These are phyloP conservation scores for Athrips mouffetella DNA, from an alignment of 2,888 invertebrate genomes.

Conservation along the genomic window DNA sequence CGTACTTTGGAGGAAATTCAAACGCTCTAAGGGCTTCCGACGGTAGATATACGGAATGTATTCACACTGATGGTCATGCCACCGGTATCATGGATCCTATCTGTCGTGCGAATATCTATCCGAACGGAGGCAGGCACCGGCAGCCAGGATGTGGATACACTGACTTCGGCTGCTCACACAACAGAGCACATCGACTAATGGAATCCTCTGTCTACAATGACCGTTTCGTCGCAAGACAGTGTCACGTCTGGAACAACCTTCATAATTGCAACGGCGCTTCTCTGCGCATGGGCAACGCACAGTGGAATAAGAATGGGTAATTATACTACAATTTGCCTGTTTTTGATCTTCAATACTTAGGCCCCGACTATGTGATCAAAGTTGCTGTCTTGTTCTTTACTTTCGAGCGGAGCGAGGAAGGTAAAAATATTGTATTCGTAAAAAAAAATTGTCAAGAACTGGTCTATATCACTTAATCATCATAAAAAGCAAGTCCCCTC, in stretches of 20 bases:
- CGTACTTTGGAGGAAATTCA: conserved; percentile 34
- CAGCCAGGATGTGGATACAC: conserved; percentile 42
- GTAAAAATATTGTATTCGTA: too few species aligned
- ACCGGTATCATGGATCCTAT: conserved; percentile 40
- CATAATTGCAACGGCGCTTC: conserved; percentile 35
- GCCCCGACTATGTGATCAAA: too few species aligned
- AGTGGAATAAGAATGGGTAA: conserved; percentile 40
- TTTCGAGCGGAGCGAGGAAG: too few species aligned
- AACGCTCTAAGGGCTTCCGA: conserved; percentile 33
- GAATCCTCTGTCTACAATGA: conserved; percentile 48
- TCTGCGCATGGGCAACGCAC: conserved; percentile 47
- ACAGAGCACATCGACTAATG: conserved; percentile 47
- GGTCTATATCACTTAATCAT: too few species aligned
- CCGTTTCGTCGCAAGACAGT: conserved; percentile 45
- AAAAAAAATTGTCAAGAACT: too few species aligned
- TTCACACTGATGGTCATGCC: conserved; percentile 42
- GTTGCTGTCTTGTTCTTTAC: too few species aligned
- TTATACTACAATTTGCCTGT: too few species aligned
- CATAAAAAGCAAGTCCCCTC: too few species aligned
- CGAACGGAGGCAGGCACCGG: conserved; percentile 36
- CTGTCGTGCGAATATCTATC: conserved; percentile 42
- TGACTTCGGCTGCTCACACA: conserved; percentile 52
- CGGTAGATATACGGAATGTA: conserved; percentile 40
- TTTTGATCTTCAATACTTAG: too few species aligned
- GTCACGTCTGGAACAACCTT: too few species aligned